Evolutionary conservation across 2,797 vertebrate species (phyloP).

Genomic region (Pterois miles): DNA sequence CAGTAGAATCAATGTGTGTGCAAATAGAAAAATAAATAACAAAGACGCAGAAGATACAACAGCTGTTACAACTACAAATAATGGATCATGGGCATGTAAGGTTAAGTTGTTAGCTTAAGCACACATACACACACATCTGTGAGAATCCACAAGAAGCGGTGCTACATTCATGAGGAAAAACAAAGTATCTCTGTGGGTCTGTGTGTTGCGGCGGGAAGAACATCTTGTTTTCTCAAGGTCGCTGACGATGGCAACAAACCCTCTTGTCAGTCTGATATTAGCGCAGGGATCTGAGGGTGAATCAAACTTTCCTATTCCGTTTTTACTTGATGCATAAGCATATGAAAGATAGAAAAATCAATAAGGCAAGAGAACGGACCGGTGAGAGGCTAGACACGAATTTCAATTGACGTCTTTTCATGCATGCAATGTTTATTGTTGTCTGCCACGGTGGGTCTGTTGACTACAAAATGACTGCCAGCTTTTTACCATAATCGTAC

Average conservation of each 20-base stretch:
- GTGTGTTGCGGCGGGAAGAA: slow-evolving; percentile 43
- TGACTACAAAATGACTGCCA: slow-evolving; percentile 7
- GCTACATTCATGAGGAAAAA: slow-evolving; percentile 60
- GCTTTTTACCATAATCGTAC: slow-evolving; percentile 1
- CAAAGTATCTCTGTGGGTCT: slow-evolving; percentile 61
- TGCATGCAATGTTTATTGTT: slow-evolving; percentile 60
- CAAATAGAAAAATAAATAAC: slow-evolving; percentile 27
- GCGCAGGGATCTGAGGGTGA: slow-evolving; percentile 60
- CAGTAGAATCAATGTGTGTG: background rate
- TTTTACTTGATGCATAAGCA: slow-evolving; percentile 75
- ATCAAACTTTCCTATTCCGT: slow-evolving; percentile 68
- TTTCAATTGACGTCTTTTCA: slow-evolving; percentile 64
- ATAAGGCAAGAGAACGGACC: slow-evolving; percentile 61
- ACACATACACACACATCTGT: slow-evolving; percentile 34
- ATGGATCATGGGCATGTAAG: background rate
- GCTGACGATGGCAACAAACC: slow-evolving; percentile 65
- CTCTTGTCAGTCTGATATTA: slow-evolving; percentile 62
- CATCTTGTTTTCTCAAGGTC: slow-evolving; percentile 77
- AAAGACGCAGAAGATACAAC: slow-evolving; percentile 11
- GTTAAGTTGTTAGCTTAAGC: slow-evolving; percentile 24
- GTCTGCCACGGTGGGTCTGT: slow-evolving; percentile 25
- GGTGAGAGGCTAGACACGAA: slow-evolving; percentile 53
- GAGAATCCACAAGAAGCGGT: slow-evolving; percentile 33
- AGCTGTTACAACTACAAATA: background rate
- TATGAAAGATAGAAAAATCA: slow-evolving; percentile 77